Base-by-base conservation (phyloP, 2,888 invertebrate genomes). In the Adelphocoris suturalis region DNA sequence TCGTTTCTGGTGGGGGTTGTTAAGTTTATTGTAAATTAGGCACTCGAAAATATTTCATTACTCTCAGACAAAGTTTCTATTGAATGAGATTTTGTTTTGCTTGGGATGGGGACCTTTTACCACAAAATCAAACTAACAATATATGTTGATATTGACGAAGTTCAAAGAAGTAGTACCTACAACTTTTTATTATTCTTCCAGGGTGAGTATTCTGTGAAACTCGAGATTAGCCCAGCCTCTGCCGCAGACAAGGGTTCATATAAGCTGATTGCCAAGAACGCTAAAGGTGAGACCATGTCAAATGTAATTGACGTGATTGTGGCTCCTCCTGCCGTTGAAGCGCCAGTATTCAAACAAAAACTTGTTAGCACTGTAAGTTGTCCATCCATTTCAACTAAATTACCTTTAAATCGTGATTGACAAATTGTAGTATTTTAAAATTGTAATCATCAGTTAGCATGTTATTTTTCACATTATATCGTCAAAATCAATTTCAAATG, bases 241-340 rank as follows among this genome's bases (percentile, higher is more conserved):
- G 95, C 96, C 93, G 94, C 94, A 27, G 98, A 98, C 93, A 97
- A 97, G 93, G 98, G 98, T 92, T 95, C 96, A 90, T 98, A 98
- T 94, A 98, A 98, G 94, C 94, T 98, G 92, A 95, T 98, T 9
- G 98, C 98, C 37, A 97, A 97, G 93, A 98, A 98, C 93, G 98
- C 98, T 92, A 98, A 98, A 93, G 98, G 98, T 91, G 97, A 98
- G 93, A 98, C 97, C 16, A 96, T 96, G 16, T 98, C 98, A 46
- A 97, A 98, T 93, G 95, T 96, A 90, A 98, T 98, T 4, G 97
- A 97, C 93, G 96, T 98, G 86, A 96, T 96, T 84, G 97, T 98
- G 91, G 76, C 89, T 14, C 96, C 98, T 92, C 97, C 97, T 0
- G 95, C 96, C 91, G 95, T 97, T 78, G 96, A 96, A 87, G 97